Conservation (phyloP, 2,113 vertebrate species). For the Loxodonta africana region DNA sequence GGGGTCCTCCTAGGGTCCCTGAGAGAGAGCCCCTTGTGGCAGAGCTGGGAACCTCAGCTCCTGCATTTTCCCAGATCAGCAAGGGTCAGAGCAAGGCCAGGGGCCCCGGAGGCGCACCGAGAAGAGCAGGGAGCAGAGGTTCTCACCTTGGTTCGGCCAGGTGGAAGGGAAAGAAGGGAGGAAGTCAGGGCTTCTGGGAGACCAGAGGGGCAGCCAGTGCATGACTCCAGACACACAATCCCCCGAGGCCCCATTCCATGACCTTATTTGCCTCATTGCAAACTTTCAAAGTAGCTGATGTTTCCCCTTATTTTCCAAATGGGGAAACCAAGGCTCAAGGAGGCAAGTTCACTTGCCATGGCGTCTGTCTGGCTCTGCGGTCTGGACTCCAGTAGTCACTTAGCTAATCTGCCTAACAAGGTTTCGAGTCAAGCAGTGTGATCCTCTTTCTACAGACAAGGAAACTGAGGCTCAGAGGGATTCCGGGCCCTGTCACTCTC, state of each 20-base stretch:
- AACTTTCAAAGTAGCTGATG: not conserved
- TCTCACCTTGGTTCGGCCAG: conserved; percentile 37
- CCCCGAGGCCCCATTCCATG: not conserved
- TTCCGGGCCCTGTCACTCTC: not conserved
- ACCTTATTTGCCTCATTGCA: not conserved
- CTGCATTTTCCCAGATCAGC: not conserved
- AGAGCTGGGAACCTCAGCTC: conserved; percentile 25
- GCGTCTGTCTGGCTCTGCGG: not conserved
- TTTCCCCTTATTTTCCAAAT: not conserved
- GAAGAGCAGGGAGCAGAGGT: conserved; percentile 13
- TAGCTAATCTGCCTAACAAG: not conserved
- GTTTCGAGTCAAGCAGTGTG: not conserved
- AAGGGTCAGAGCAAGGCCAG: conserved; percentile 47
- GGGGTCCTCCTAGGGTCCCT: not conserved
- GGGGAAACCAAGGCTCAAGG: not conserved
- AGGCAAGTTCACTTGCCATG: not conserved
- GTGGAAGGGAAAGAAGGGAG: conserved; percentile 43
- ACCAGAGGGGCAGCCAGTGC: fast-evolving
- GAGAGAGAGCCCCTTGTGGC: not conserved
- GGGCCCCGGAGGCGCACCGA: not conserved
- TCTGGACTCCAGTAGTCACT: not conserved
- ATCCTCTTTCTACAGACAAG: not conserved
- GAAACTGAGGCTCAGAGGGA: not conserved
- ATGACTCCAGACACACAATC: not conserved
- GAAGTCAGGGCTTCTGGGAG: conserved; percentile 50